Evolutionary conservation across 2,113 vertebrate genomes (phyloP).

Genomic region (Azemiops feae): DNA sequence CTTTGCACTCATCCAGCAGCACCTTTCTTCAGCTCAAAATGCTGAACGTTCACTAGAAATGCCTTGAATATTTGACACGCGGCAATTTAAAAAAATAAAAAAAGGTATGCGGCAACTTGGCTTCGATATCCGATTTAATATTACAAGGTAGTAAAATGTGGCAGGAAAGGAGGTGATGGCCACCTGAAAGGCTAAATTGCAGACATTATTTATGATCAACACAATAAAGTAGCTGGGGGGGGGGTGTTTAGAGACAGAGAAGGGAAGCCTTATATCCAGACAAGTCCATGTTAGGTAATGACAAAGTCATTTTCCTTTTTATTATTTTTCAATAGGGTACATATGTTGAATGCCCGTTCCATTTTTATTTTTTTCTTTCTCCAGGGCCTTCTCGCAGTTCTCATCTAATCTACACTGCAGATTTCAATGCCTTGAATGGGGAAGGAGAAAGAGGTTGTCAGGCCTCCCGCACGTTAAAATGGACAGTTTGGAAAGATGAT

Average conservation of each 20-base stretch:
- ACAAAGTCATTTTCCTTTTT: constrained; percentile 82
- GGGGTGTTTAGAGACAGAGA: not conserved
- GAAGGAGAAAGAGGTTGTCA: not conserved
- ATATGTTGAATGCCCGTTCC: constrained; percentile 62
- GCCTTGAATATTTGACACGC: not conserved
- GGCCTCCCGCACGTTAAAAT: not conserved
- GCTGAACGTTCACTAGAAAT: not conserved
- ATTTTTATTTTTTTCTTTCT: not conserved
- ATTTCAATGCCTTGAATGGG: not conserved
- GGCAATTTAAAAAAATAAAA: not conserved
- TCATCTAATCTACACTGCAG: not conserved
- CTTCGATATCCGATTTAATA: not conserved
- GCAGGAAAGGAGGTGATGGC: not conserved
- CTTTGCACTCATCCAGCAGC: not conserved
- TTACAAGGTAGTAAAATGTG: constrained; percentile 22
- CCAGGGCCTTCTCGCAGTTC: constrained; percentile 12
- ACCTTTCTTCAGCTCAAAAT: not conserved
- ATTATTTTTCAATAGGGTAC: constrained; percentile 79
- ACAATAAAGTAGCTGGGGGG: constrained; percentile 33
- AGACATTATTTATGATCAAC: constrained; percentile 71
- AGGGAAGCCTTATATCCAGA: constrained; percentile 45
- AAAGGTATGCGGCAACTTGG: no score
- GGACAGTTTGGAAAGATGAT: not conserved
- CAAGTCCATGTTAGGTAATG: constrained; percentile 77
- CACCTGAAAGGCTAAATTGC: constrained; percentile 60